phyloP scores from a whole-genome alignment of 2,888 invertebrate species.

The Seira sanloemensis region DNA sequence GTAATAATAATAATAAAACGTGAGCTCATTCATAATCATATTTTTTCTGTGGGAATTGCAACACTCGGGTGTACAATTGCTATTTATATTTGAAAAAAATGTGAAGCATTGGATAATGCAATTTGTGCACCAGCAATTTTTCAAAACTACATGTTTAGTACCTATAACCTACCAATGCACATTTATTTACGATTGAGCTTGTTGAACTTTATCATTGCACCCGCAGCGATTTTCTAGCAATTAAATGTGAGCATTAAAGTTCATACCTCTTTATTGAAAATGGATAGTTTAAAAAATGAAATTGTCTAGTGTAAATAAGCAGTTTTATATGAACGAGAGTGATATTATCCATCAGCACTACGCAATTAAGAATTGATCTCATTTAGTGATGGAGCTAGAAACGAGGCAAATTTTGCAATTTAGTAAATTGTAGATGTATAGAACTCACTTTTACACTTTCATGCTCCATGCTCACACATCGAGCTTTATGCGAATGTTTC shows the following conservation, averaged over 20 bases:
- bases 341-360: no score
- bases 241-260: neutral
- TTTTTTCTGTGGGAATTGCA: no score
- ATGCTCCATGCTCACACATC: slow-evolving; percentile 45
- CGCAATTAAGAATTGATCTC: no score
- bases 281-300: neutral
- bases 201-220: neutral
- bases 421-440: no score
- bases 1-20: no score
- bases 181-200: neutral
- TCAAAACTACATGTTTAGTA: no score
- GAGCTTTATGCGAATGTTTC: slow-evolving; percentile 39
- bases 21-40: neutral
- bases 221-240: neutral
- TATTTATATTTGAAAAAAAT: neutral
- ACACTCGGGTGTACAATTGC: no score
- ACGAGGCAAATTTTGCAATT: no score
- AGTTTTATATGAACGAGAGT: no score
- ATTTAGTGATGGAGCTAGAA: no score
- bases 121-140: neutral
- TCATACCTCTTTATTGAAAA: neutral
- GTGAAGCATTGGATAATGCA: no score
- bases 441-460: slow-evolving; percentile 24
- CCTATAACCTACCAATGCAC: neutral
- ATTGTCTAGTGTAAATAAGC: no score